Evolutionary conservation across 2,888 invertebrate genomes (phyloP).

Genomic region (Drosophila phalerata): DNA sequence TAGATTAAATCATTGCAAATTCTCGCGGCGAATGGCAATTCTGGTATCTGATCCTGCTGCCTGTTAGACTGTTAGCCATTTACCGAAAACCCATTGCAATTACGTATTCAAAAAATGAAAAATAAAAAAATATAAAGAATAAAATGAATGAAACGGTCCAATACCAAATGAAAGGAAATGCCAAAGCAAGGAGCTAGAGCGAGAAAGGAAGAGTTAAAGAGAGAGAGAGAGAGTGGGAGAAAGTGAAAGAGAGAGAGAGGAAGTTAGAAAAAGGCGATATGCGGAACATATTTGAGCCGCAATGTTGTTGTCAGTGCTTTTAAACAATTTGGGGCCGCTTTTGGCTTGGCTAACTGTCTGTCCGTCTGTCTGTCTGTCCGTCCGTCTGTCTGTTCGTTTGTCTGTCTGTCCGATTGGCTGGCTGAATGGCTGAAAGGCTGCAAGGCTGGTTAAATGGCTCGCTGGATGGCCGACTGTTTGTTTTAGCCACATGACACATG

Average conservation of each 20-base stretch:
- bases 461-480: constrained; percentile 45
- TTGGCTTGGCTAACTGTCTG: constrained; percentile 15
- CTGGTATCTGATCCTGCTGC: constrained; percentile 24
- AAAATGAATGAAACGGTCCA: constrained; percentile 20
- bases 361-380: constrained; percentile 1
- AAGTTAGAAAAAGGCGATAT: constrained; percentile 1
- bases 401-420: constrained; percentile 12
- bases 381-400: constrained; percentile 4
- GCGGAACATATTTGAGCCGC: constrained; percentile 60
- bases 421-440: constrained; percentile 8
- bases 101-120: constrained; percentile 41
- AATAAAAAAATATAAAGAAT: not conserved
- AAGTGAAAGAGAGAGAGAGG: not conserved
- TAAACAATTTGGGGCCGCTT: constrained; percentile 65
- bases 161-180: constrained; percentile 37
- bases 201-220: not conserved
- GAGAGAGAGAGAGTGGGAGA: not conserved
- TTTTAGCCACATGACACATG: constrained; percentile 78
- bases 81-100: constrained; percentile 33
- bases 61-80: constrained; percentile 15
- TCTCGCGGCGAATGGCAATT: constrained; percentile 38
- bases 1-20: constrained; percentile 44
- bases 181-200: not conserved
- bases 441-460: constrained; percentile 12
- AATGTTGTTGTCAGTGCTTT: constrained; percentile 67